These are phyloP conservation scores for Xylocopa sonorina DNA, from an alignment of 1,140 invertebrate genomes.

Conservation along the genomic window DNA sequence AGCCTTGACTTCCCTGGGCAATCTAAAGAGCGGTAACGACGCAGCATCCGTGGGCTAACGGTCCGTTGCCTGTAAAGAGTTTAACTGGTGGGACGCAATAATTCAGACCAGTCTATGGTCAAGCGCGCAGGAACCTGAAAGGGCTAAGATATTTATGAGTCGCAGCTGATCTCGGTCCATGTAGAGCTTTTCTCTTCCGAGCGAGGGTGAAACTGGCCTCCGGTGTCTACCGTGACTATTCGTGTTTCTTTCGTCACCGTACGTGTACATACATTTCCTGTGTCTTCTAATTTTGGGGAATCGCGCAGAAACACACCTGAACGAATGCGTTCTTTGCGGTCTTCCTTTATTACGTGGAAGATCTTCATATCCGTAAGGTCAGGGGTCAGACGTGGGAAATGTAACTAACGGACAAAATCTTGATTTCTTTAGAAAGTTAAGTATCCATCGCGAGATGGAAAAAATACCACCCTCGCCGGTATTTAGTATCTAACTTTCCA, in stretches of 20 bases:
- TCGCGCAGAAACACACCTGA: neutral
- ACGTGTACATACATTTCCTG: neutral
- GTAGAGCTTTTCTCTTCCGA: slow-evolving; percentile 7
- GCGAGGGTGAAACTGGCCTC: slow-evolving; percentile 2
- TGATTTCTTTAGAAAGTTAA: too few species aligned
- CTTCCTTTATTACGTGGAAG: too few species aligned
- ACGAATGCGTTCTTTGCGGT: neutral
- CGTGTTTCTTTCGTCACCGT: neutral
- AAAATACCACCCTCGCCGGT: too few species aligned
- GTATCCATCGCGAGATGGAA: neutral
- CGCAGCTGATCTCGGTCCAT: slow-evolving; percentile 51
- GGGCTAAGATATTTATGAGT: slow-evolving; percentile 66
- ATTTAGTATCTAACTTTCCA: neutral
- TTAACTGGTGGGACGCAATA: slow-evolving; percentile 62
- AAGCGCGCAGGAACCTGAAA: slow-evolving; percentile 46
- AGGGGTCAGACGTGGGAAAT: too few species aligned
- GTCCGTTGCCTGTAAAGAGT: slow-evolving; percentile 61
- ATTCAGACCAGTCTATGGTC: slow-evolving; percentile 63
- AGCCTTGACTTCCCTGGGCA: slow-evolving; percentile 36
- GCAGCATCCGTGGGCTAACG: slow-evolving; percentile 45
- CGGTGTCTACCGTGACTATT: slow-evolving; percentile 4
- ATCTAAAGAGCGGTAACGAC: slow-evolving; percentile 52
- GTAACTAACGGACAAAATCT: too few species aligned
- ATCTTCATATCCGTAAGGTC: too few species aligned
- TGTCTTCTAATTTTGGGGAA: neutral